A percentile compares a stretch with the other conserved stretches of the same genome.
Evolutionary conservation across 2,888 invertebrate genomes (phyloP).

Genomic region (Chloroclystis v-ata): DNA sequence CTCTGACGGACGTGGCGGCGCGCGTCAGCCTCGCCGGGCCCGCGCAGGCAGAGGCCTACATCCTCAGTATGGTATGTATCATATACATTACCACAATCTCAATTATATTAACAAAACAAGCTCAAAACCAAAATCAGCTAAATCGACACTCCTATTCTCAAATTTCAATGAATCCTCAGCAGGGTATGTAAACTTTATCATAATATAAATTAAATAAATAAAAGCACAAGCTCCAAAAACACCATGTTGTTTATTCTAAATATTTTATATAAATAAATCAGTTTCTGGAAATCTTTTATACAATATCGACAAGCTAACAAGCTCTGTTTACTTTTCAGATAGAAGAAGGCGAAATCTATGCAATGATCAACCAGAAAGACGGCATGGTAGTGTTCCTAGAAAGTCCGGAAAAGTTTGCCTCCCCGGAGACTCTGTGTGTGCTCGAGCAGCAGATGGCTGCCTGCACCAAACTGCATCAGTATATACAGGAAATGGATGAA

Average conservation of each 20-base stretch:
- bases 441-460: constrained; percentile 91
- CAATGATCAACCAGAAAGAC: constrained; percentile 97
- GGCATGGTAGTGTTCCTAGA: constrained; percentile 98
- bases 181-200: no score
- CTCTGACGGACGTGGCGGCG: constrained; percentile 91
- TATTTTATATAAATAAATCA: no score
- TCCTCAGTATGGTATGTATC: constrained; percentile 91
- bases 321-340: constrained; percentile 81
- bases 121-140: no score
- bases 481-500: constrained; percentile 95
- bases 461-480: constrained; percentile 92
- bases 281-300: no score
- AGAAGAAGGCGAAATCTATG: constrained; percentile 97
- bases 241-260: no score
- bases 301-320: no score
- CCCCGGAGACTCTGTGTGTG: constrained; percentile 90
- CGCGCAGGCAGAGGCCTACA: constrained; percentile 93
- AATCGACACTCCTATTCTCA: no score
- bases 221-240: no score
- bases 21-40: constrained; percentile 91
- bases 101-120: no score
- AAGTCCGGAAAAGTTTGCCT: constrained; percentile 96
- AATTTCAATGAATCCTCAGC: no score
- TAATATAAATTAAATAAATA: no score
- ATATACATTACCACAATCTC: background rate